These are phyloP conservation scores for Palythoa caribaeorum DNA, from an alignment of 92 coral and sea anemone species.

Conservation along the genomic window DNA sequence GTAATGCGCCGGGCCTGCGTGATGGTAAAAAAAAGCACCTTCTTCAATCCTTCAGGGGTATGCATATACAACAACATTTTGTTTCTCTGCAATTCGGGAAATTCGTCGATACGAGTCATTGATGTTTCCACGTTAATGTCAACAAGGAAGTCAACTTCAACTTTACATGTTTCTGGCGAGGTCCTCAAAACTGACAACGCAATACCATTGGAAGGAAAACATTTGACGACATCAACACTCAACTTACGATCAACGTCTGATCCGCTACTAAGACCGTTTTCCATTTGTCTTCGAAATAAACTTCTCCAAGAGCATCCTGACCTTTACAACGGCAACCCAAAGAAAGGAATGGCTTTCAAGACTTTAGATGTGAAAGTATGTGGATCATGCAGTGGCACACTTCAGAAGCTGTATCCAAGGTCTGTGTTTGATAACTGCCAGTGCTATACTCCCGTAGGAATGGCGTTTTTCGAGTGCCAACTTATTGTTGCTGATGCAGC, in stretches of 20 bases:
- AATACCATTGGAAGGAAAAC: background rate
- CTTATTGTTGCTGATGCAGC: slow-evolving; percentile 16
- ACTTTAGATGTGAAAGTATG: slow-evolving; percentile 35
- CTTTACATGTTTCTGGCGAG: background rate
- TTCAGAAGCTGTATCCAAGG: slow-evolving; percentile 31
- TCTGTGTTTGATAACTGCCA: background rate
- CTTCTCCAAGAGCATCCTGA: slow-evolving; percentile 46
- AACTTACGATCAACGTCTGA: background rate
- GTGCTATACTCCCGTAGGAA: slow-evolving; percentile 9
- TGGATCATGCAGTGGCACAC: slow-evolving; percentile 3
- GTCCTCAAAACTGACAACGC: background rate
- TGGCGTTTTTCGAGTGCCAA: slow-evolving; percentile 25
- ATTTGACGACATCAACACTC: background rate
- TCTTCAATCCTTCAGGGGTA: background rate
- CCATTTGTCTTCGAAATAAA: background rate
- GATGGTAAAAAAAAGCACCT: slow-evolving; percentile 29
- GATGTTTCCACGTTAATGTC: background rate
- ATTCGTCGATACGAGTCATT: background rate
- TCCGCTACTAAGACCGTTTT: background rate
- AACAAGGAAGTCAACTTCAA: background rate
- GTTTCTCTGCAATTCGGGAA: background rate
- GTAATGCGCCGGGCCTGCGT: slow-evolving; percentile 29
- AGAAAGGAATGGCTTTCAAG: slow-evolving; percentile 42
- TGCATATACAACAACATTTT: slow-evolving; percentile 1
- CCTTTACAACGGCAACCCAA: slow-evolving; percentile 35